These are phyloP conservation scores for Meloidogyne exigua DNA, from an alignment of 1,140 invertebrate species.

Conservation along the genomic window DNA sequence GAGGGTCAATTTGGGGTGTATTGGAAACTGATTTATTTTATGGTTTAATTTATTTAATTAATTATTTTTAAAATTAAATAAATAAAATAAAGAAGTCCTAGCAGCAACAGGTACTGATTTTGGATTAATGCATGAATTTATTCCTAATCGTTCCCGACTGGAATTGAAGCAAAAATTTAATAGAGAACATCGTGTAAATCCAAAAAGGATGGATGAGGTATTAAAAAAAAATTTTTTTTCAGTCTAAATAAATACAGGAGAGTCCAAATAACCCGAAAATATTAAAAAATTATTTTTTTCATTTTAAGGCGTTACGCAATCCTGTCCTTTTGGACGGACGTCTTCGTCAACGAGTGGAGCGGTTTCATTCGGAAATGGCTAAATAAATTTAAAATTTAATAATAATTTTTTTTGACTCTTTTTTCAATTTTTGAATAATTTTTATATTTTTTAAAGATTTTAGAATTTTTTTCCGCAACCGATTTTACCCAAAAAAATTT, in stretches of 20 bases:
- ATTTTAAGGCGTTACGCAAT: background rate
- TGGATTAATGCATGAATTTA: constrained; percentile 50
- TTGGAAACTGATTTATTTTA: constrained; percentile 50
- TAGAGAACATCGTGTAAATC: constrained; percentile 41
- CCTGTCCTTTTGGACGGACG: constrained; percentile 28
- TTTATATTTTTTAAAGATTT: background rate
- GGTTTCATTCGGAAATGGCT: constrained; percentile 6
- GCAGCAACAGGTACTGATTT: constrained; percentile 47
- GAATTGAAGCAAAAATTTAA: constrained; percentile 51
- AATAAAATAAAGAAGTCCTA: constrained; percentile 33
- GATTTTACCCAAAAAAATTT: no score
- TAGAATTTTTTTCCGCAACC: background rate
- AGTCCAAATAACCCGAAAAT: background rate
- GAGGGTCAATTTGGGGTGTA: constrained; percentile 31
- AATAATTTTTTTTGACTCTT: background rate
- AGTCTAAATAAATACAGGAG: background rate
- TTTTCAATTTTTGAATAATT: background rate
- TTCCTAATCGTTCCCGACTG: constrained; percentile 36
- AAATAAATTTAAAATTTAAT: background rate
- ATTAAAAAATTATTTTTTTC: background rate
- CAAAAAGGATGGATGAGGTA: constrained; percentile 39
- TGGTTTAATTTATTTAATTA: background rate
- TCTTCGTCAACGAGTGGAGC: constrained; percentile 27
- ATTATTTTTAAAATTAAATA: background rate
- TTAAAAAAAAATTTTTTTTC: background rate